Conservation (phyloP, 2,888 invertebrate genomes). For the Diplazon laetatorius region DNA sequence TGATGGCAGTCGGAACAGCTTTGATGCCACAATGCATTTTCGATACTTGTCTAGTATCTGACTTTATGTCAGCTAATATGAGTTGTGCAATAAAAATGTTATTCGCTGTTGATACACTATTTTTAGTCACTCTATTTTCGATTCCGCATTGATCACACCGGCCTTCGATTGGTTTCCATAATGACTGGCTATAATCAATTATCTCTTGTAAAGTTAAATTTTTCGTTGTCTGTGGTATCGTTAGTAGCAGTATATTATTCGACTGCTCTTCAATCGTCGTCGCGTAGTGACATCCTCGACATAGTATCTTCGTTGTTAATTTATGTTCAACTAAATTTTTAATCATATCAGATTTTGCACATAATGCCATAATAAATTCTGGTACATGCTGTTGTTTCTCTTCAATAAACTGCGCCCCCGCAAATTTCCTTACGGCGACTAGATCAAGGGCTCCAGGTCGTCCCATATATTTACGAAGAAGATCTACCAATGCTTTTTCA, state of each 20-base stretch:
- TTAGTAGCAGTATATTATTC: constrained; percentile 19
- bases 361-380: constrained; percentile 28
- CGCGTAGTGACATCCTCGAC: constrained; percentile 2
- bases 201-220: constrained; percentile 15
- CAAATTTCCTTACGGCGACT: constrained; percentile 7
- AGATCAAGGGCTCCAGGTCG: background rate
- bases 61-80: background rate
- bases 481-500: background rate
- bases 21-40: constrained; percentile 24
- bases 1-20: constrained; percentile 10
- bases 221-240: constrained; percentile 8
- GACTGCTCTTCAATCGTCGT: background rate
- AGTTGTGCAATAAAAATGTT: constrained; percentile 27
- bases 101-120: background rate
- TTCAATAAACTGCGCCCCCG: constrained; percentile 36
- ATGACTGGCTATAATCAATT: constrained; percentile 3
- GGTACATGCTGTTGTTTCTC: constrained; percentile 33
- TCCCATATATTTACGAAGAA: background rate
- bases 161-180: constrained; percentile 8
- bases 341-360: background rate
- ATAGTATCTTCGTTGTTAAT: constrained; percentile 1
- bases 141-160: background rate
- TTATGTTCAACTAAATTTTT: constrained; percentile 14
- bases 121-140: background rate
- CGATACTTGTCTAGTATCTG: background rate